A percentile compares a stretch with the other conserved stretches of the same genome.
These are phyloP conservation scores for Actinia tenebrosa DNA, from an alignment of 64 coral and sea anemone species.

Conservation along the genomic window DNA sequence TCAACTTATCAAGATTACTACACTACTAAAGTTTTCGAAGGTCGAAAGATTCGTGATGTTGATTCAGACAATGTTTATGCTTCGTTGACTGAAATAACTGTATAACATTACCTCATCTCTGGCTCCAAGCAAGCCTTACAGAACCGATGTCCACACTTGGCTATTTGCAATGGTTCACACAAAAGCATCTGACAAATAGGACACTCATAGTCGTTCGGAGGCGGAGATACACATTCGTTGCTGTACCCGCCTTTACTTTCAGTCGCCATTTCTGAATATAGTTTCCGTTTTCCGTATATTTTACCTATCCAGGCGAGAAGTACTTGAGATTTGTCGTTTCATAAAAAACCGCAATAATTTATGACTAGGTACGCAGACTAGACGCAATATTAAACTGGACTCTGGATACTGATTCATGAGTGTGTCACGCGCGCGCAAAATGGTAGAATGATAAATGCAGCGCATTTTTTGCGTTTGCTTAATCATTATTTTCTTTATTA, in stretches of 20 bases:
- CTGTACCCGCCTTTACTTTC: not conserved
- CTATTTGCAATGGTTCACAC: conserved; percentile 13
- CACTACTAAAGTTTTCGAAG: too few species aligned
- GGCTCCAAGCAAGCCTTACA: not conserved
- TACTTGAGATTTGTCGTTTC: not conserved
- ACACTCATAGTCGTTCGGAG: conserved; percentile 16
- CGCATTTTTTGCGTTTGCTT: too few species aligned
- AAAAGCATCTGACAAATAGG: conserved; percentile 27
- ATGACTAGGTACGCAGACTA: not conserved
- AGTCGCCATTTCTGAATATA: not conserved
- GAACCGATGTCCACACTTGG: conserved; percentile 17
- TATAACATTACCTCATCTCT: not conserved
- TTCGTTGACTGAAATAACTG: too few species aligned
- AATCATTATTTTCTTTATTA: too few species aligned
- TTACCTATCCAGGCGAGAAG: not conserved
- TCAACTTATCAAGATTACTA: too few species aligned
- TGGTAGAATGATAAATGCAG: too few species aligned
- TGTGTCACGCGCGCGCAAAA: too few species aligned
- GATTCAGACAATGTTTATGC: too few species aligned
- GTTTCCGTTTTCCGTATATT: not conserved
- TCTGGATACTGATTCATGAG: too few species aligned
- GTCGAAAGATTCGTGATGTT: too few species aligned
- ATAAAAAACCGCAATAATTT: not conserved
- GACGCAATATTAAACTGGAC: not conserved
- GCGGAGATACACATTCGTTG: not conserved